phyloP scores from a whole-genome alignment of 1,140 invertebrate genomes.

The Philopotamus ludificatus region DNA sequence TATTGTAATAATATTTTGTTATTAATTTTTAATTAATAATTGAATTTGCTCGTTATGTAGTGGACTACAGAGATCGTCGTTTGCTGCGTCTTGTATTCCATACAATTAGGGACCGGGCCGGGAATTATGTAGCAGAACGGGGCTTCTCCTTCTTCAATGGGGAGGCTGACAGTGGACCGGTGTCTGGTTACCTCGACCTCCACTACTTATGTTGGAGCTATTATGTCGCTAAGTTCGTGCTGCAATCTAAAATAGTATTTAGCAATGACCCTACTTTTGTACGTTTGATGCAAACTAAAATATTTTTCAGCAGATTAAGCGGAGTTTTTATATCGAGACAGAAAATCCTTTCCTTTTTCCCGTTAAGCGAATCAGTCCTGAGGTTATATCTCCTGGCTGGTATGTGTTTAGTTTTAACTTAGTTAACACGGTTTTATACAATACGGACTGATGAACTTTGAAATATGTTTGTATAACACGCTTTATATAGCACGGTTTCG shows the following conservation, averaged over 20 bases:
- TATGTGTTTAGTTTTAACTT: too few species aligned
- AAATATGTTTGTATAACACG: too few species aligned
- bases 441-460: too few species aligned
- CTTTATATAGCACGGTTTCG: too few species aligned
- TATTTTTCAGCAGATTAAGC: neutral
- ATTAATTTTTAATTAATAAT: too few species aligned
- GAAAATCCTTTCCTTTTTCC: too few species aligned
- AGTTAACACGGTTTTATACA: too few species aligned
- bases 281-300: neutral
- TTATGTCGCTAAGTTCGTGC: neutral
- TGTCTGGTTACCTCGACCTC: constrained; percentile 36
- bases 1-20: too few species aligned
- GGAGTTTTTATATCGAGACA: too few species aligned
- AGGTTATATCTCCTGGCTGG: too few species aligned
- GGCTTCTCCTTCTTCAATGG: constrained; percentile 9
- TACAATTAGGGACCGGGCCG: constrained; percentile 31
- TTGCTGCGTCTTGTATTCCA: constrained; percentile 12
- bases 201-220: neutral
- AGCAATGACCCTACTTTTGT: neutral
- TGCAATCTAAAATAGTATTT: constrained; percentile 1
- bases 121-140: constrained; percentile 41
- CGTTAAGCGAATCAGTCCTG: too few species aligned
- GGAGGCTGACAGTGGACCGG: constrained; percentile 27
- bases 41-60: neutral
- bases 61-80: constrained; percentile 5